Evolutionary conservation across 2,113 vertebrate genomes (phyloP).

Genomic region (Neogobius melanostomus): DNA sequence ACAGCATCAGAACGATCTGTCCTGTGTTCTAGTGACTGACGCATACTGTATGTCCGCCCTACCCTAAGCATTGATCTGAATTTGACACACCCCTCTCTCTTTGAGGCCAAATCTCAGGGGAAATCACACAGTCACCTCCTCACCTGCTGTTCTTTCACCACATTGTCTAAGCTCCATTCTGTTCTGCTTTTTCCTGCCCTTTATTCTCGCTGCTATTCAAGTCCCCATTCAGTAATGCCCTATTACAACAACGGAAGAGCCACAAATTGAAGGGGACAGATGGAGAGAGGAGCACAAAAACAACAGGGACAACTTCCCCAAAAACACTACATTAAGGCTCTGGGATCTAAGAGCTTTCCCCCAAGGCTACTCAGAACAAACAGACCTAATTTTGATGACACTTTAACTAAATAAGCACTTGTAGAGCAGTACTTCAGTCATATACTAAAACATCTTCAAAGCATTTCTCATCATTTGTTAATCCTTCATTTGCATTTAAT

Average conservation of each 20-base stretch:
- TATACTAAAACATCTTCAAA: too few relatives aligned
- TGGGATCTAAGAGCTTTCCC: conserved; percentile 14
- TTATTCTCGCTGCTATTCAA: conserved; percentile 55
- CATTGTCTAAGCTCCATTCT: conserved; percentile 40
- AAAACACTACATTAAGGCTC: conserved; percentile 4
- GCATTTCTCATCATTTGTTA: too few relatives aligned
- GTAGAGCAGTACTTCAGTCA: too few relatives aligned
- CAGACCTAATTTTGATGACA: not conserved
- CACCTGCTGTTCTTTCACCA: conserved; percentile 48
- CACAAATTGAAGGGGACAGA: conserved; percentile 40
- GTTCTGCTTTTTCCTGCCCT: conserved; percentile 45
- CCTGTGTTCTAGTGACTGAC: conserved; percentile 9
- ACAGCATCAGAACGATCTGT: too few relatives aligned
- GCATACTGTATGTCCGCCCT: conserved; percentile 6
- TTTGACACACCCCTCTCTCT: conserved; percentile 33
- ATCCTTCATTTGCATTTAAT: too few relatives aligned
- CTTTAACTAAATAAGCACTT: too few relatives aligned
- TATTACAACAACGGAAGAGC: conserved; percentile 41
- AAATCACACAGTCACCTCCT: conserved; percentile 60
- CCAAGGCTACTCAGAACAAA: not conserved
- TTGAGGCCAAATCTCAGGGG: conserved; percentile 42
- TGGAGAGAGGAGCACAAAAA: conserved; percentile 40
- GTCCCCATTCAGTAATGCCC: conserved; percentile 39
- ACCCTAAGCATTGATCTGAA: conserved; percentile 29
- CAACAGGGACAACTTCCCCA: conserved; percentile 20